Evolutionary conservation across 1,140 invertebrate species (phyloP), one percentile per base, ranked within the genome.

Genomic region (Lepidotrigona ventralis): DNA sequence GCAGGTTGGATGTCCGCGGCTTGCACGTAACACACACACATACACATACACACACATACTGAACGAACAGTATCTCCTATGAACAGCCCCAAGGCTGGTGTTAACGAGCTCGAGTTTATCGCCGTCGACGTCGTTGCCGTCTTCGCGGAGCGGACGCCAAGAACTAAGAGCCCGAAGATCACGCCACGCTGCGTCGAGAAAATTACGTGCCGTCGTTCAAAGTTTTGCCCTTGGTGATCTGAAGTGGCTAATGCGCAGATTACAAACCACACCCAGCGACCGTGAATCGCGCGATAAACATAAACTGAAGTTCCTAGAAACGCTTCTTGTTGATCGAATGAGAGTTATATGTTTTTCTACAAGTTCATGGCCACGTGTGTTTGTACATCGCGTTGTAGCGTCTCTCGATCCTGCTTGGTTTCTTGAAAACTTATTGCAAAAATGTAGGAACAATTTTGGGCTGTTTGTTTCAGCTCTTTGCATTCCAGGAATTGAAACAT

Each of bases 51-150:
- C 58, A 23, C 12, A 9, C 33, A 84, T 71, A 85, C 86, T 77
- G 71, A 79, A 68, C 73, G 77, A 80, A 72, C 87, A 46, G 83
- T 88, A 85, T 88, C 87, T 88, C 76, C 72, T 60, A 74, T 71
- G 68, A 81, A 78, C 86, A 88, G 79, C 70, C 74, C 68, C 60
- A 77, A 56, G 63, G 85, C 87, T 88, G 83, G 76, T 79, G 86
- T 88, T 88, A 88, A 88, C 86, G 87, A 88, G 87, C 85, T 82
- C 79, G 79, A 79, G 86, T 88, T 88, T 88, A 88, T 88, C 87
- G 87, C 64, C 72, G 86, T 80, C 72, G 79, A 54, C 85, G 79
- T 83, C 66, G 66, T 85, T 71, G 70, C 58, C 72, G 69, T 88
- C 77, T 77, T 78, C 86, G 54, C 72, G 76, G 68, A 14, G 70